A percentile compares a stretch with the other conserved stretches of the same genome.
Evolutionary conservation across 2,113 vertebrate species (phyloP).

Genomic region (Suncus etruscus): DNA sequence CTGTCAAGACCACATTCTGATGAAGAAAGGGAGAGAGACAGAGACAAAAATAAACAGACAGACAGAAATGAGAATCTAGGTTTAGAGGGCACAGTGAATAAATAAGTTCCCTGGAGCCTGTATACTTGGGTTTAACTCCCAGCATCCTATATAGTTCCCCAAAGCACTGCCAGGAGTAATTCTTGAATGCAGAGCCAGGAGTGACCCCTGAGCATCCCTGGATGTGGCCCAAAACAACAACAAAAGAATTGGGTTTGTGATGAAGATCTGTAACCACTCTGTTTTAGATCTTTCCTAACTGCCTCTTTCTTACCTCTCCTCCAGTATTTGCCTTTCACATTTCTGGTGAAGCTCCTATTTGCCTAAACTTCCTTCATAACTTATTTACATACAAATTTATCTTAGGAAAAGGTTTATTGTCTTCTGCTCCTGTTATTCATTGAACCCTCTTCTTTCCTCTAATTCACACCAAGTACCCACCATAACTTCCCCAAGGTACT

Average conservation of each 20-base stretch:
- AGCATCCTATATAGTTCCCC: too few relatives aligned
- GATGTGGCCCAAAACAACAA: background rate
- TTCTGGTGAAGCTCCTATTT: background rate
- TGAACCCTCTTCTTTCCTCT: conserved; percentile 13
- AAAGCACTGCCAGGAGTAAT: too few relatives aligned
- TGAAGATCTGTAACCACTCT: background rate
- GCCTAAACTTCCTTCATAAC: background rate
- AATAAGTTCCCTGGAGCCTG: background rate
- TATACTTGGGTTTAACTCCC: too few relatives aligned
- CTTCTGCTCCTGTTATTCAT: background rate
- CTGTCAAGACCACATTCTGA: conserved; percentile 10
- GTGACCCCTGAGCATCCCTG: too few relatives aligned
- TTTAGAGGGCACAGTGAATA: background rate
- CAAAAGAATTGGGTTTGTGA: background rate
- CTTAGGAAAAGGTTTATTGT: background rate
- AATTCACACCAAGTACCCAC: background rate
- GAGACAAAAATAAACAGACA: too few relatives aligned
- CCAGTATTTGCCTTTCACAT: background rate
- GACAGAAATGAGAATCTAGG: background rate
- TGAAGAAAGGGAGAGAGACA: background rate
- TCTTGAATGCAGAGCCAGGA: too few relatives aligned
- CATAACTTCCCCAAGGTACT: background rate
- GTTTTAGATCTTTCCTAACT: too few relatives aligned
- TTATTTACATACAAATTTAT: background rate
- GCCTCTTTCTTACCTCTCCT: background rate